Evolutionary conservation across 2,797 vertebrate genomes (phyloP).

Genomic region (Melanotaenia trifasciata): DNA sequence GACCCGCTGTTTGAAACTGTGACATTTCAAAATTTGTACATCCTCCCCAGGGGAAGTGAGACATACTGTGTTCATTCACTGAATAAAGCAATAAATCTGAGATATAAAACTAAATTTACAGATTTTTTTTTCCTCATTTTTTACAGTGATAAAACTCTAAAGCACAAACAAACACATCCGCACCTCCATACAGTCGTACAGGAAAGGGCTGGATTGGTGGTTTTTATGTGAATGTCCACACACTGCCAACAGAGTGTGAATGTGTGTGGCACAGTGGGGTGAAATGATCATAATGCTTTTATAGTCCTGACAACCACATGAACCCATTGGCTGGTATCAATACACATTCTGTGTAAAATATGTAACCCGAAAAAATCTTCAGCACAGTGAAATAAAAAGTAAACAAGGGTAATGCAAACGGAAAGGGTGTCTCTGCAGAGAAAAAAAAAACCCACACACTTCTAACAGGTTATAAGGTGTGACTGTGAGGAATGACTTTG

Average conservation of each 20-base stretch:
- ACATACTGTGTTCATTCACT: not conserved
- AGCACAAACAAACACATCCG: not conserved
- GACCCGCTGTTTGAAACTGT: not conserved
- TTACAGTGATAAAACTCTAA: not conserved
- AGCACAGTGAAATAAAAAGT: not conserved
- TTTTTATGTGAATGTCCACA: conserved; percentile 1
- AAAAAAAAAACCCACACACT: not conserved
- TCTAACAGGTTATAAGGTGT: not conserved
- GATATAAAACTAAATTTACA: not conserved
- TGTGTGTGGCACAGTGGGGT: not conserved
- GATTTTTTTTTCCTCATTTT: not conserved
- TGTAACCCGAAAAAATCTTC: not conserved
- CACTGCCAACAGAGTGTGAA: not conserved
- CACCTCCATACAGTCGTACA: not conserved
- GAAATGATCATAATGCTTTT: not conserved
- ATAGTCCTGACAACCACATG: not conserved
- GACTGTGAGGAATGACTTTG: not conserved
- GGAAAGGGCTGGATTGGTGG: not conserved
- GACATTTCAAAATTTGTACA: not conserved
- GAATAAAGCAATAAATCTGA: not conserved
- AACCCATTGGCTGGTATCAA: not conserved
- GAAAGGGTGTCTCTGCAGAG: not conserved
- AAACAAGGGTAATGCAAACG: not conserved
- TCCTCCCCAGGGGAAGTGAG: not conserved
- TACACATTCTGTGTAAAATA: no score